Conservation (phyloP, 2,888 invertebrate genomes). For the Yponomeuta sedellus region DNA sequence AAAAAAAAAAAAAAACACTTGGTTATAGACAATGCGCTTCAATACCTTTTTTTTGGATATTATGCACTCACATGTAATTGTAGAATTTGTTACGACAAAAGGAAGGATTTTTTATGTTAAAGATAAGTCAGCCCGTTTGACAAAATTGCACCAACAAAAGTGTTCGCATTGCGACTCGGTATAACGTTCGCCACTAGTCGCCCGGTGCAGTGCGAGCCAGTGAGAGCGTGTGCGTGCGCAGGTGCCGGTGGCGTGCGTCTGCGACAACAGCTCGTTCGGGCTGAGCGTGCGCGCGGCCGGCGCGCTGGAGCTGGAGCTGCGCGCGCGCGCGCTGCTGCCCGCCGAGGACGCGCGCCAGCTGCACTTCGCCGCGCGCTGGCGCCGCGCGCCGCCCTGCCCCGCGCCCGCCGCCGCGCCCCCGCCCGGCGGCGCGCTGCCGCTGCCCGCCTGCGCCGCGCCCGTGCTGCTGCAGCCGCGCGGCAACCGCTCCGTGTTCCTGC, state of each 20-base stretch:
- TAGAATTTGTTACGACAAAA: too few species aligned
- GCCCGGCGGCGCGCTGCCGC: conserved; percentile 46
- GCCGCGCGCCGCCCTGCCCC: conserved; percentile 23
- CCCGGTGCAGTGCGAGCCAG: too few species aligned
- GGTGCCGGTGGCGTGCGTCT: conserved; percentile 85
- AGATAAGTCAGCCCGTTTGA: too few species aligned
- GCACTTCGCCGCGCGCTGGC: conserved; percentile 73
- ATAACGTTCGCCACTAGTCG: too few species aligned
- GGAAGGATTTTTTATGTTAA: too few species aligned
- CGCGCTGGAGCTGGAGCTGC: conserved; percentile 85
- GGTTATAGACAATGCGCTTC: too few species aligned
- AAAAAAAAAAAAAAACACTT: too few species aligned
- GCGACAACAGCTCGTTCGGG: conserved; percentile 79
- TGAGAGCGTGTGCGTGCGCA: conserved; percentile 21
- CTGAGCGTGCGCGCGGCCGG: conserved; percentile 41
- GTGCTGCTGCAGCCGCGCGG: conserved; percentile 88
- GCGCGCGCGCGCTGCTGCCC: conserved; percentile 83
- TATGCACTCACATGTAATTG: too few species aligned
- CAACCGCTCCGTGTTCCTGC: conserved; percentile 86
- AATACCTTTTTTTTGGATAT: too few species aligned
- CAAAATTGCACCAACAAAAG: too few species aligned
- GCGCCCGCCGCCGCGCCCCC: conserved; percentile 34
- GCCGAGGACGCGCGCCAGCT: conserved; percentile 89
- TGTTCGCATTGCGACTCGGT: too few species aligned
- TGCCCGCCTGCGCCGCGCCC: conserved; percentile 73